Evolutionary conservation across 92 coral and sea anemone genomes (phyloP).

Genomic region (Anthopleura xanthogrammica): DNA sequence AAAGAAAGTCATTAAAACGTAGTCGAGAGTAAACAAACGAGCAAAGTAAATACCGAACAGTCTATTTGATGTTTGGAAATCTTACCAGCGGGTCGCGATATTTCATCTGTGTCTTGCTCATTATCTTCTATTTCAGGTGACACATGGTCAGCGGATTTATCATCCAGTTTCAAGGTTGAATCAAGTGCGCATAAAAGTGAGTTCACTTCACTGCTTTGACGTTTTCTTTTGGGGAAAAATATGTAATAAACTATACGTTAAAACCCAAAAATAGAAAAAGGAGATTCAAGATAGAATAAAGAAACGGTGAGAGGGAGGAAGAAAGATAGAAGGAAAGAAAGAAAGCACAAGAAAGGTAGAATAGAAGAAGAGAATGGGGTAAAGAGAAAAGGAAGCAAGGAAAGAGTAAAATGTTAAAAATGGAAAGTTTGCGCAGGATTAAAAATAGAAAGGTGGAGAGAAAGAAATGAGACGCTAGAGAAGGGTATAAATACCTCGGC

Average conservation of each 20-base stretch:
- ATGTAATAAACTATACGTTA: neutral
- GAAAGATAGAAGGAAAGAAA: neutral
- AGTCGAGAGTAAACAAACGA: neutral
- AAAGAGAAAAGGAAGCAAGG: neutral
- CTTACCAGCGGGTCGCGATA: constrained; percentile 52
- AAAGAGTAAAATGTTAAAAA: neutral
- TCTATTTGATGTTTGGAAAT: neutral
- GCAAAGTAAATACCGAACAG: neutral
- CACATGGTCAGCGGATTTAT: constrained; percentile 55
- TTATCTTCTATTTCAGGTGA: constrained; percentile 78
- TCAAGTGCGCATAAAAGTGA: constrained; percentile 84
- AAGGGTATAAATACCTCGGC: constrained; percentile 38
- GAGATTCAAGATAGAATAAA: neutral
- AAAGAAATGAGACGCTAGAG: neutral
- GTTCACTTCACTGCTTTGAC: constrained; percentile 79
- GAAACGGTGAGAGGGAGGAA: neutral
- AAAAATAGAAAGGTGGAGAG: neutral
- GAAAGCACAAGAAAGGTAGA: neutral
- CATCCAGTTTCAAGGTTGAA: constrained; percentile 74
- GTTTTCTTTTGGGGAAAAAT: constrained; percentile 3
- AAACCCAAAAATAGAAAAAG: neutral
- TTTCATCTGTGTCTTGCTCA: neutral
- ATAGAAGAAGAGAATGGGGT: neutral
- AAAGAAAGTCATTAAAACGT: neutral
- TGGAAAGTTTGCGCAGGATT: neutral